Evolutionary conservation across 2,797 vertebrate genomes (phyloP), one percentile per base, ranked within the genome.

Genomic region (Orestias chungarensis): DNA sequence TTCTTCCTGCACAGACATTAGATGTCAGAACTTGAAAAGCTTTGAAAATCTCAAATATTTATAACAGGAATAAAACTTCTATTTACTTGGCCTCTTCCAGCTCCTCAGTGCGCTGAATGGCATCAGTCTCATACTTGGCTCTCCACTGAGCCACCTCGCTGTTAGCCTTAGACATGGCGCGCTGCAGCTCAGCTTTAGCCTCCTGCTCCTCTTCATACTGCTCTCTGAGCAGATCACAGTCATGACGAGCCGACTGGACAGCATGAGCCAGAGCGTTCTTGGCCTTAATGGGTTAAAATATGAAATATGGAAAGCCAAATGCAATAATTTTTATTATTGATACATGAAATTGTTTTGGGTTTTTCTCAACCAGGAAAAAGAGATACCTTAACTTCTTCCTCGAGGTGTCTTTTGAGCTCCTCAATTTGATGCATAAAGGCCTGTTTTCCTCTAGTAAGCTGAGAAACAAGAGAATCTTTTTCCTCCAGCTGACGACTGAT

Each of bases 91-190:
- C 90, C 67, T 96, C 95, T 71, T 96, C 95, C 10, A 96, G 91
- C 75, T 95, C 95, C 80, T 96, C 95, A 0, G 95, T 95, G 68
- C 95, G 87, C 89, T 95, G 95, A 78, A 95, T 96, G 81, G 95
- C 95, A 0, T 96, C 95, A 0, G 95, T 96, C 88, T 96, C 95
- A 0, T 96, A 96, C 85, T 95, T 96, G 79, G 91, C 91, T 83
- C 95, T 95, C 95, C 95, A 96, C 83, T 95, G 95, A 73, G 95
- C 95, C 86, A 96, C 95, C 81, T 96, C 95, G 0, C 92, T 93
- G 92, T 96, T 96, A 84, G 95, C 94, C 85, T 96, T 96, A 80
- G 95, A 96, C 86, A 96, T 82, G 25, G 76, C 75, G 0, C 94
- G 90, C 86, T 96, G 95, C 42, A 96, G 90, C 90, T 96, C 95